Evolutionary conservation across 2,888 invertebrate genomes (phyloP).

Genomic region (Tinea semifulvella): DNA sequence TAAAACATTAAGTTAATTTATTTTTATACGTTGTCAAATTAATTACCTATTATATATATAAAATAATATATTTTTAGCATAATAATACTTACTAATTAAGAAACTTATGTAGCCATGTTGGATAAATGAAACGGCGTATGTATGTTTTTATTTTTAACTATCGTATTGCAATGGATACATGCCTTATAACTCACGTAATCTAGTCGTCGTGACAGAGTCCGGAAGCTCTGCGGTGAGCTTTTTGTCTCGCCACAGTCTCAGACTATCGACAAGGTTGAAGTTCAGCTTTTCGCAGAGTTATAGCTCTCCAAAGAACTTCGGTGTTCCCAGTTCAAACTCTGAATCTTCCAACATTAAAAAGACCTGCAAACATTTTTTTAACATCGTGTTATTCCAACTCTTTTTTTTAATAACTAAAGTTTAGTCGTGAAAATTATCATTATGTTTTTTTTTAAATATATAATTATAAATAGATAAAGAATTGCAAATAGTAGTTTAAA

Average conservation of each 20-base stretch:
- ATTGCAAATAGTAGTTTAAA: too few relatives aligned
- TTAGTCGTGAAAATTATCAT: too few relatives aligned
- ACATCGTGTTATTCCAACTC: neutral
- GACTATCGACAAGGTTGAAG: constrained; percentile 11
- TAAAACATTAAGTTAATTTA: neutral
- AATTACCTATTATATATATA: neutral
- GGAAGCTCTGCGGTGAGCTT: constrained; percentile 11
- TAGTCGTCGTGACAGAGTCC: constrained; percentile 11
- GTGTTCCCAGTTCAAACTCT: constrained; percentile 10
- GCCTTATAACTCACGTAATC: constrained; percentile 4
- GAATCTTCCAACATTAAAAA: constrained; percentile 4
- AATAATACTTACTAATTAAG: neutral
- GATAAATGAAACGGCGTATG: neutral
- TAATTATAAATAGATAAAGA: too few relatives aligned
- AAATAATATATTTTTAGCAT: neutral
- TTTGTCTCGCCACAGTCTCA: constrained; percentile 12
- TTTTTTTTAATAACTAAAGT: too few relatives aligned
- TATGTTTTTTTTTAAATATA: too few relatives aligned
- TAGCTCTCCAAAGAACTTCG: constrained; percentile 29
- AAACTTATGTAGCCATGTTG: neutral
- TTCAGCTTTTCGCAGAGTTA: constrained; percentile 31
- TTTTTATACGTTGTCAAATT: neutral
- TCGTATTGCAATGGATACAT: constrained; percentile 6
- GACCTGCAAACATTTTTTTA: constrained; percentile 6
- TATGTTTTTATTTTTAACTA: neutral